Percentiles rank a stretch among this genome's conserved stretches.
These are phyloP conservation scores for Tenebrio molitor DNA, from an alignment of 1,140 invertebrate genomes.

Conservation along the genomic window DNA sequence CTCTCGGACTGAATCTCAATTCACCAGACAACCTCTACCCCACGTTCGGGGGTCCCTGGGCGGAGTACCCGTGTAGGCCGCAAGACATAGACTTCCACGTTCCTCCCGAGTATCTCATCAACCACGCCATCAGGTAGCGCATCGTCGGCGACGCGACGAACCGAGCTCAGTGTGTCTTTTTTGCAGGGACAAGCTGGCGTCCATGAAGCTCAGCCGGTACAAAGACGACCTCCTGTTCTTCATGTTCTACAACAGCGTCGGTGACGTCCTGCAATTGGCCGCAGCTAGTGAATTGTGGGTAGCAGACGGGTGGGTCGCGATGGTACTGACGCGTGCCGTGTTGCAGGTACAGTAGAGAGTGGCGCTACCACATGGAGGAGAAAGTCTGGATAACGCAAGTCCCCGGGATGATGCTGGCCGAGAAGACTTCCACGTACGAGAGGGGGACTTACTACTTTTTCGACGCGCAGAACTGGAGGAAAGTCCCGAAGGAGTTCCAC, in stretches of 20 bases:
- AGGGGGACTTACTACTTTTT: slow-evolving; percentile 99
- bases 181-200: slow-evolving; percentile 90
- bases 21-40: slow-evolving; percentile 97
- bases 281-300: slow-evolving; percentile 97
- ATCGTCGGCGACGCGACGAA: no score
- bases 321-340: not conserved
- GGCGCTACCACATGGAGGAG: slow-evolving; percentile 99
- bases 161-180: slow-evolving; percentile 31
- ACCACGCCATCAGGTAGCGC: slow-evolving; percentile 82
- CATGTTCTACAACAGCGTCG: slow-evolving; percentile 99
- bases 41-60: slow-evolving; percentile 98
- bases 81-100: slow-evolving; percentile 99
- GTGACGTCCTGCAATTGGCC: slow-evolving; percentile 96
- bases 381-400: slow-evolving; percentile 99
- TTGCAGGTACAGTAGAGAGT: slow-evolving; percentile 93
- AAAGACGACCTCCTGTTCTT: slow-evolving; percentile 99
- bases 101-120: slow-evolving; percentile 98
- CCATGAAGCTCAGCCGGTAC: slow-evolving; percentile 95
- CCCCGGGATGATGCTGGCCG: slow-evolving; percentile 90
- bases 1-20: slow-evolving; percentile 97
- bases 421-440: slow-evolving; percentile 96
- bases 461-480: slow-evolving; percentile 97
- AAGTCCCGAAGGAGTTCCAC: slow-evolving; percentile 96
- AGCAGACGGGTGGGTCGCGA: not conserved
- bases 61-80: slow-evolving; percentile 95